Evolutionary conservation across 2,113 vertebrate species (phyloP), one percentile per base, ranked within the genome.

Genomic region (Lynx canadensis): DNA sequence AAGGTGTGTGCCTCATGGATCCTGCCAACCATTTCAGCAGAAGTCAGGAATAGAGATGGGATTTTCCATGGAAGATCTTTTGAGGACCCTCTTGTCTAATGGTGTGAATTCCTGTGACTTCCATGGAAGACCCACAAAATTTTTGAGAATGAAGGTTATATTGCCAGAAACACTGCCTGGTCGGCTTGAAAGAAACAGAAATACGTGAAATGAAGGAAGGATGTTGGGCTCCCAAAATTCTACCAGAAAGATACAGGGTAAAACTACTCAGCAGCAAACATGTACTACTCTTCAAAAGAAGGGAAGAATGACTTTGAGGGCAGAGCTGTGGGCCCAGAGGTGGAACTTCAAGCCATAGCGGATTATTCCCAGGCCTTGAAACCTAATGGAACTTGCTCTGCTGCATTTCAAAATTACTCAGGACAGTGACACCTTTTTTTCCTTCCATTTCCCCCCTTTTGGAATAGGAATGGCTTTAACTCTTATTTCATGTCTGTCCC

Each of bases 71-170:
- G 71, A 80, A 36, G 21, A 38, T 73, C 6, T 73, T 57, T 55
- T 25, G 76, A 63, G 23, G 65, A 94, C 41, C 8, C 66, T 81
- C 65, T 82, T 36, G 52, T 81, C 93, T 73, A 50, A 82, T 73
- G 41, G 45, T 82, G 38, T 73, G 38, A 73, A 33, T 82, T 16
- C 36, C 50, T 57, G 15, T 29, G 38, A 45, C 31, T 69, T 73
- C 25, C 25, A 50, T 74, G 41, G 66, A 68, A 89, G 55, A 89
- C 27, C 71, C 71, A 78, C 74, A 94, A 41, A 21, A 48, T 38
- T 71, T 94, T 82, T 94, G 60, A 80, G 63, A 57, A 68, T 88
- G 36, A 76, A 76, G 48, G 41, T 87, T 94, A 80, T 80, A 21
- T 36, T 27, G 63, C 31, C 31, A 31, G 74, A 69, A 69, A 57